phyloP scores from a whole-genome alignment of 2,888 invertebrate genomes.

The Parnassius smintheus region DNA sequence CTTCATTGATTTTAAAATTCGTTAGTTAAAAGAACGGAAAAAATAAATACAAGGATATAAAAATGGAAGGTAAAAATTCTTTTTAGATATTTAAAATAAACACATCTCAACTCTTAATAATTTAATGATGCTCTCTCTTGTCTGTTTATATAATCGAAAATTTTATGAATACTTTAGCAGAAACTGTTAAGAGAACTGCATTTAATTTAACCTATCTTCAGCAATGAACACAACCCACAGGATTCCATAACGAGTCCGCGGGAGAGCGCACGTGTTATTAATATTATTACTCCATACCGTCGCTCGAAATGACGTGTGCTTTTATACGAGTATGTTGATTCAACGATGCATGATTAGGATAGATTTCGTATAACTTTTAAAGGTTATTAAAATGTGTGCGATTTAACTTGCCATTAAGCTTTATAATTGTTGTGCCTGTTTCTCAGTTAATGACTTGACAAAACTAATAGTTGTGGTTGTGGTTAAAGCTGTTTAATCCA shows the following conservation, averaged over 20 bases:
- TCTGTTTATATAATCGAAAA: background rate
- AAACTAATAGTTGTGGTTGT: too few species aligned
- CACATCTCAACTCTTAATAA: too few species aligned
- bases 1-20: too few species aligned
- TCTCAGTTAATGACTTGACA: too few species aligned
- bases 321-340: slow-evolving; percentile 13
- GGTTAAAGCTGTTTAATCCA: too few species aligned
- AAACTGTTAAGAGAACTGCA: slow-evolving; percentile 6
- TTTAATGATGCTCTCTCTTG: background rate
- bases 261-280: slow-evolving; percentile 57
- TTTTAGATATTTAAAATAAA: too few species aligned
- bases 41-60: too few species aligned
- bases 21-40: too few species aligned
- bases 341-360: slow-evolving; percentile 18
- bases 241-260: slow-evolving; percentile 42
- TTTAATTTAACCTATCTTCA: slow-evolving; percentile 7
- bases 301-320: slow-evolving; percentile 26
- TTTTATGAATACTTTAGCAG: slow-evolving; percentile 16
- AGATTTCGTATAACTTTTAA: slow-evolving; percentile 13
- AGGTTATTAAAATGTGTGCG: slow-evolving; percentile 17
- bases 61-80: too few species aligned
- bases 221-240: slow-evolving; percentile 27
- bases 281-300: slow-evolving; percentile 42
- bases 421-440: too few species aligned
- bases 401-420: too few species aligned